These are phyloP conservation scores for Clarias macrocephalus DNA, from an alignment of 2,113 vertebrate genomes.

Conservation along the genomic window DNA sequence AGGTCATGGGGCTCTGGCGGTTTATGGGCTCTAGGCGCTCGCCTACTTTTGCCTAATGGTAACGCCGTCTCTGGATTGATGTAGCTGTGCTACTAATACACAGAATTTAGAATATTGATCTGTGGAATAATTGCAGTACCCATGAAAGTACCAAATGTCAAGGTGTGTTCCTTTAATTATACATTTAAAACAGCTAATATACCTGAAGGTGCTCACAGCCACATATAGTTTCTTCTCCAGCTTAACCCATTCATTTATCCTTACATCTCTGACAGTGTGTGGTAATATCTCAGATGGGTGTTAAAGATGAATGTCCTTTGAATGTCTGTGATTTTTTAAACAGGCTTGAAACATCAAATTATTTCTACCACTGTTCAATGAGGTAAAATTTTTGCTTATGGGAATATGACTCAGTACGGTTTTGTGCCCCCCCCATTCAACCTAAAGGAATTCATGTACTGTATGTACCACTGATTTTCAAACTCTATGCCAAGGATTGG, in stretches of 20 bases:
- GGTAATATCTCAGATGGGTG: constrained; percentile 14
- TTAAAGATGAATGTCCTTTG: neutral
- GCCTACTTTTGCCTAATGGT: no score
- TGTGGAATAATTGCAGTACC: constrained; percentile 67
- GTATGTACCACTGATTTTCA: neutral
- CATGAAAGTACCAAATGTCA: constrained; percentile 64
- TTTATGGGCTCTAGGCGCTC: no score
- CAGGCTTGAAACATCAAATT: neutral
- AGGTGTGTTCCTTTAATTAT: constrained; percentile 75
- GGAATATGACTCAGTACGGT: neutral
- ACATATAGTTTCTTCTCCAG: constrained; percentile 48
- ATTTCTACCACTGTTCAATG: constrained; percentile 16
- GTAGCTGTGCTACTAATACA: constrained; percentile 71
- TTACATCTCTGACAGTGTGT: neutral
- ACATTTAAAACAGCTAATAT: constrained; percentile 66
- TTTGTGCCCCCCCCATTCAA: neutral
- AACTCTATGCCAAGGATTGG: neutral
- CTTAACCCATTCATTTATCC: constrained; percentile 1
- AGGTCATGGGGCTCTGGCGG: no score
- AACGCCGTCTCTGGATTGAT: no score
- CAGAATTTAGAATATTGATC: constrained; percentile 70
- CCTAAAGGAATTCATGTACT: constrained; percentile 16
- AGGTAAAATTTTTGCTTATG: neutral
- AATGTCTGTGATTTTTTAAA: constrained; percentile 6
- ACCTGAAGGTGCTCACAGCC: constrained; percentile 62